Percentiles rank a stretch among this genome's conserved stretches.
Evolutionary conservation across 2,113 vertebrate genomes (phyloP).

Genomic region (Pitta sordida): DNA sequence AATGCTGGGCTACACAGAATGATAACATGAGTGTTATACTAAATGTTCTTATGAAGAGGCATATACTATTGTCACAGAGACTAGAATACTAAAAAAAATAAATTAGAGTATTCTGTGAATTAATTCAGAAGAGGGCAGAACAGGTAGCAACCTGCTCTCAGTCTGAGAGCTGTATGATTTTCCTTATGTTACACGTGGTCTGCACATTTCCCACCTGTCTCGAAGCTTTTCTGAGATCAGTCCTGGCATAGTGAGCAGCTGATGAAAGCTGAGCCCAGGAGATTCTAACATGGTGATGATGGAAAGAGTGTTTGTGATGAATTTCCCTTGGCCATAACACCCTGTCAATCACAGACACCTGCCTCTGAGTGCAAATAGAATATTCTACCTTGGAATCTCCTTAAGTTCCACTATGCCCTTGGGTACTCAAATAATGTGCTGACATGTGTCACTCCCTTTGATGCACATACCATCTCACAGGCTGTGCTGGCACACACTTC

Average conservation of each 20-base stretch:
- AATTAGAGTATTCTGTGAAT: neutral
- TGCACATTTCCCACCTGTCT: neutral
- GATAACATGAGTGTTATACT: neutral
- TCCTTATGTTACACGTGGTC: neutral
- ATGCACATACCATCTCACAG: neutral
- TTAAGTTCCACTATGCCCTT: neutral
- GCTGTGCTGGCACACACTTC: neutral
- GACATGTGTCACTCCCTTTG: neutral
- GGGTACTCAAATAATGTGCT: neutral
- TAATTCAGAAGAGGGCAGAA: neutral
- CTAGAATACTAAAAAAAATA: neutral
- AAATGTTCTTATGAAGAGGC: neutral
- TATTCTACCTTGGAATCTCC: conserved; percentile 34
- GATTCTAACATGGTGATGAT: conserved; percentile 8
- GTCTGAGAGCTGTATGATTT: neutral
- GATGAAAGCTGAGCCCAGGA: conserved; percentile 25
- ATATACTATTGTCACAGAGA: neutral
- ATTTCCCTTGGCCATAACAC: neutral
- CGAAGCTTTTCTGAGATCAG: neutral
- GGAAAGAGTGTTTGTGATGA: neutral
- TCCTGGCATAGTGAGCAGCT: neutral
- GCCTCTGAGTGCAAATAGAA: neutral
- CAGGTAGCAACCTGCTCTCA: neutral
- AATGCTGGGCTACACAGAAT: neutral
- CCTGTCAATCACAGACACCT: conserved; percentile 43